These are phyloP conservation scores for Amblyornis subalaris DNA, from an alignment of 2,113 vertebrate genomes.

Conservation along the genomic window DNA sequence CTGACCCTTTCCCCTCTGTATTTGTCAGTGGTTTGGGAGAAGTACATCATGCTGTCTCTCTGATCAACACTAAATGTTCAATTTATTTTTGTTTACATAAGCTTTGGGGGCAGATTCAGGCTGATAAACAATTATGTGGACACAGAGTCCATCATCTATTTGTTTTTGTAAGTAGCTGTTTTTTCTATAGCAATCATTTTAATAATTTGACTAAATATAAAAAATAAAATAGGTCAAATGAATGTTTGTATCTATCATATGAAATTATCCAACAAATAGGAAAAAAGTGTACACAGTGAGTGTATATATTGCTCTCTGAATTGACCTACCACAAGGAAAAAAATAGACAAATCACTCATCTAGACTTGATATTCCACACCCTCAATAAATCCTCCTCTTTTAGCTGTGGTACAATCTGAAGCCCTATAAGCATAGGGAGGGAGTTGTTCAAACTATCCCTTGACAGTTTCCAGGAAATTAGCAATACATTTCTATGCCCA, in stretches of 20 bases:
- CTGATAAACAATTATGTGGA: conserved; percentile 13
- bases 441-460: neutral
- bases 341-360: neutral
- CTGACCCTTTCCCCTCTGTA: conserved; percentile 26
- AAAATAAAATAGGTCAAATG: neutral
- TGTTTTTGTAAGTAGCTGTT: neutral
- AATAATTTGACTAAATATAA: neutral
- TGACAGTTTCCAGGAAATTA: neutral
- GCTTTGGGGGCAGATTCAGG: neutral
- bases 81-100: conserved; percentile 15
- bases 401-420: neutral
- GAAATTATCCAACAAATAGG: neutral
- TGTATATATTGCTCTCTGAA: neutral
- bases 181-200: neutral
- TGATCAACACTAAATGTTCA: neutral
- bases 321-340: neutral
- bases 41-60: neutral
- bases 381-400: neutral
- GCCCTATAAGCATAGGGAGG: neutral
- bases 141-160: neutral
- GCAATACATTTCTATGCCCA: neutral
- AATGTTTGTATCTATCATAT: neutral
- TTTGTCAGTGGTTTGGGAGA: conserved; percentile 15
- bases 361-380: neutral
- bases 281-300: neutral